Conservation (phyloP, 2,113 vertebrate species). For the Merops nubicus region DNA sequence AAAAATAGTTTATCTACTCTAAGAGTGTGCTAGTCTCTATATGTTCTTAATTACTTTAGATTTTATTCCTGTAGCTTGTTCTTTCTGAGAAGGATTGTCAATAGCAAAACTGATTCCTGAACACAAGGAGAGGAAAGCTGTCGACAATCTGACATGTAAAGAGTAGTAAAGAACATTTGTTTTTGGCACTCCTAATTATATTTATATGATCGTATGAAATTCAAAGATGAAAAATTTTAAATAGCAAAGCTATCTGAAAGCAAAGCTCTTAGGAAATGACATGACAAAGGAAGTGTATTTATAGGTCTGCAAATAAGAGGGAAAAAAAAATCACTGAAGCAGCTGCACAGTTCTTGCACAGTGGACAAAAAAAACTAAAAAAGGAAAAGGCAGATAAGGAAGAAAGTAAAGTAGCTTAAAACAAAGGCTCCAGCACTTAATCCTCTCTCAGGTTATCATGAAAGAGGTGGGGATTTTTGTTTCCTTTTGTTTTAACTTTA, state of each 20-base stretch:
- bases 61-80: neutral
- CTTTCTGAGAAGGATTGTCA: neutral
- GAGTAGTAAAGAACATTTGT: neutral
- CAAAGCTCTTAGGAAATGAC: constrained; percentile 26
- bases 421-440: neutral
- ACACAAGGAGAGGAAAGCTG: neutral
- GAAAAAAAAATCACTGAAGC: neutral
- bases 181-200: neutral
- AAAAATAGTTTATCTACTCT: neutral
- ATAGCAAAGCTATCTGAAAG: constrained; percentile 12
- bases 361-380: neutral
- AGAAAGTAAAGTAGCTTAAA: neutral
- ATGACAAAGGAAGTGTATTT: constrained; percentile 51
- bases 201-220: neutral
- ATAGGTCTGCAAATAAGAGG: neutral
- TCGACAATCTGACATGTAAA: neutral
- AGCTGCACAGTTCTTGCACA: constrained; percentile 24
- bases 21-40: no score
- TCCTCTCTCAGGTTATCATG: neutral
- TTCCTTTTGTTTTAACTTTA: neutral
- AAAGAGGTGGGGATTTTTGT: neutral
- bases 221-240: neutral
- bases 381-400: neutral
- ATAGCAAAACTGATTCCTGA: neutral
- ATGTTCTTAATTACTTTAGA: neutral